phyloP scores from a whole-genome alignment of 2,888 invertebrate genomes.

The Ectobius pallidus region DNA sequence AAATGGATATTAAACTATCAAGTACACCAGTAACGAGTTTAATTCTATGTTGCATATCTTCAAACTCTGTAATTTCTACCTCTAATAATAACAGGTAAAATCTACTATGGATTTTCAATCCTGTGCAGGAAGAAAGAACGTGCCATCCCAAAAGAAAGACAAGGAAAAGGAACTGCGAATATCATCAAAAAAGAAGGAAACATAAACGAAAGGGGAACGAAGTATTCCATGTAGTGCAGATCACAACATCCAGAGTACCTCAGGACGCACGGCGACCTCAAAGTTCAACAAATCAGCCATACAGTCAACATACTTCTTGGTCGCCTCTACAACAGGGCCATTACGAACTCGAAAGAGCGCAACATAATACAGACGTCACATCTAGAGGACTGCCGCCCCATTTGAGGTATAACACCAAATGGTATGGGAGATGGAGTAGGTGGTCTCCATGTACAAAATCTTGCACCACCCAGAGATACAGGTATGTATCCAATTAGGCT shows the following conservation, averaged over 20 bases:
- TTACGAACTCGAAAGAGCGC: background rate
- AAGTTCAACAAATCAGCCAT: background rate
- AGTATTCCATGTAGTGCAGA: background rate
- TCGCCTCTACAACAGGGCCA: no score
- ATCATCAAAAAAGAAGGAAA: slow-evolving; percentile 2
- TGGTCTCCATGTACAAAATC: slow-evolving; percentile 83
- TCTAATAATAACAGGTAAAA: background rate
- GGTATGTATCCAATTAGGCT: slow-evolving; percentile 62
- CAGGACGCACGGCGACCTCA: background rate
- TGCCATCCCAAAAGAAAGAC: background rate
- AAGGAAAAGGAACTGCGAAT: background rate
- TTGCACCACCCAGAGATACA: slow-evolving; percentile 79
- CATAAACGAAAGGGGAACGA: background rate
- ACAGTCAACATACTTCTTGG: no score
- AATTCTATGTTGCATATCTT: no score
- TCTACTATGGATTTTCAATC: no score
- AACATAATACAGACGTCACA: background rate
- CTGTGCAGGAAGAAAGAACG: background rate
- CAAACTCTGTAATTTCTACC: no score
- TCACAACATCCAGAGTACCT: background rate
- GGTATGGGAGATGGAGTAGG: slow-evolving; percentile 77
- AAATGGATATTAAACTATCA: no score
- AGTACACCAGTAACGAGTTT: no score
- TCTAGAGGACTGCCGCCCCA: background rate
- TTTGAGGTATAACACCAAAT: slow-evolving; percentile 10